phyloP scores from a whole-genome alignment of 2,888 invertebrate species.

The Cephonodes hylas region DNA sequence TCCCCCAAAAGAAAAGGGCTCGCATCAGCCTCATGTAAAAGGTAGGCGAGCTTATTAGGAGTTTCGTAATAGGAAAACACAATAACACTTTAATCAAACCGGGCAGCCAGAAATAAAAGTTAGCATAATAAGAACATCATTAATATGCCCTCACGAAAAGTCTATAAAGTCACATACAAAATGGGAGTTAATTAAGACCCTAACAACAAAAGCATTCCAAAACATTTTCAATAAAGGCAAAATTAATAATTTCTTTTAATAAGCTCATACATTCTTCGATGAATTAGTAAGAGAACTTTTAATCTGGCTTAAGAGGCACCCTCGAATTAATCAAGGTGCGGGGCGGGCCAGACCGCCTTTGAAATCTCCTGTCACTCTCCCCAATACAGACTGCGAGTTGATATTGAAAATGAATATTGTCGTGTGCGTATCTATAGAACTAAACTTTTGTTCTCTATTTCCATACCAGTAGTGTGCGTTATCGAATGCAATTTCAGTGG shows the following conservation, averaged over 20 bases:
- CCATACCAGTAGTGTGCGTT: not conserved
- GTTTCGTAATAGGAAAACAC: no score
- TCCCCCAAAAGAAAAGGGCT: no score
- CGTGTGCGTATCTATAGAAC: not conserved
- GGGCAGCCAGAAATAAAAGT: no score
- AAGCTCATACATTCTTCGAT: constrained; percentile 56
- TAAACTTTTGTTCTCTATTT: not conserved
- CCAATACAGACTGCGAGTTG: constrained; percentile 21
- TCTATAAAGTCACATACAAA: not conserved
- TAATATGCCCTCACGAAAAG: constrained; percentile 13
- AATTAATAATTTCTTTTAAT: constrained; percentile 59
- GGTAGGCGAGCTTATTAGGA: no score
- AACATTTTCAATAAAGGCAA: constrained; percentile 41
- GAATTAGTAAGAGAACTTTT: constrained; percentile 55
- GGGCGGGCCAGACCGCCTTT: constrained; percentile 21
- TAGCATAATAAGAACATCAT: not conserved
- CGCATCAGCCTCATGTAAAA: no score
- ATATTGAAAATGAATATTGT: constrained; percentile 22
- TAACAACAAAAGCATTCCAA: constrained; percentile 42
- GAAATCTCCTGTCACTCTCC: constrained; percentile 37
- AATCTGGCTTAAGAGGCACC: constrained; percentile 49
- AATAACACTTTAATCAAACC: no score
- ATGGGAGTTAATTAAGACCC: constrained; percentile 18
- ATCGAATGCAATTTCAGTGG: constrained; percentile 6
- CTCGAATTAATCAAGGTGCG: constrained; percentile 39